A percentile compares a stretch with the other conserved stretches of the same genome.
Conservation (phyloP, 1,140 invertebrate genomes). For the Cydia pomonella region DNA sequence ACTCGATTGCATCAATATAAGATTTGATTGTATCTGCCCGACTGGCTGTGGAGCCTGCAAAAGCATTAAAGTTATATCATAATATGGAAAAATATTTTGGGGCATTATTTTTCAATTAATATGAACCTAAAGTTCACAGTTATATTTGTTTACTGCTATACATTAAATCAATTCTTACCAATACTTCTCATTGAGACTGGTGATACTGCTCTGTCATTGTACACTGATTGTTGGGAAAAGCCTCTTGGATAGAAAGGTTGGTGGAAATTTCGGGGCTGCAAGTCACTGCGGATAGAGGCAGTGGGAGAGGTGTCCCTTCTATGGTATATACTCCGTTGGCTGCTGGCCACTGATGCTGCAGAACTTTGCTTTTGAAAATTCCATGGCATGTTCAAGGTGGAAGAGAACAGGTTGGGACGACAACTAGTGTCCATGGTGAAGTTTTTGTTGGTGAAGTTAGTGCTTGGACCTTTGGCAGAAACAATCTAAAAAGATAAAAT, state of each 20-base stretch:
- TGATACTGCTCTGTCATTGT: conserved; percentile 59
- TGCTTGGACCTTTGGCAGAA: conserved; percentile 47
- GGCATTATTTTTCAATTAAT: conserved; percentile 6
- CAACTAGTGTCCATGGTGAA: conserved; percentile 46
- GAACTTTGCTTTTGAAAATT: conserved; percentile 47
- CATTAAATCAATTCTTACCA: conserved; percentile 49
- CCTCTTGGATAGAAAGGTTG: conserved; percentile 45
- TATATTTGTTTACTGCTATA: conserved; percentile 6
- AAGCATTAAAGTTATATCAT: neutral
- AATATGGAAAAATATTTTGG: conserved; percentile 16
- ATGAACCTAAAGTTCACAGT: too few species aligned
- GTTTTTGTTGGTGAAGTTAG: conserved; percentile 37
- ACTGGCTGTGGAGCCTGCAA: conserved; percentile 63
- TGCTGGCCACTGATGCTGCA: conserved; percentile 40
- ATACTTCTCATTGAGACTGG: conserved; percentile 60
- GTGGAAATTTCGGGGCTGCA: conserved; percentile 45
- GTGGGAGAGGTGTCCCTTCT: conserved; percentile 59
- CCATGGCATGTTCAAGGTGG: conserved; percentile 43
- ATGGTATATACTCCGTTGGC: conserved; percentile 53
- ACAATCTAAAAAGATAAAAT: conserved; percentile 47
- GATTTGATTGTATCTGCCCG: conserved; percentile 48
- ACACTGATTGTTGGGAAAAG: conserved; percentile 53
- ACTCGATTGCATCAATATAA: conserved; percentile 60
- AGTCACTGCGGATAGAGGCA: conserved; percentile 54
- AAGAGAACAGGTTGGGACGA: conserved; percentile 45